phyloP scores from a whole-genome alignment of 1,140 invertebrate genomes.

The Acromyrmex heyeri region DNA sequence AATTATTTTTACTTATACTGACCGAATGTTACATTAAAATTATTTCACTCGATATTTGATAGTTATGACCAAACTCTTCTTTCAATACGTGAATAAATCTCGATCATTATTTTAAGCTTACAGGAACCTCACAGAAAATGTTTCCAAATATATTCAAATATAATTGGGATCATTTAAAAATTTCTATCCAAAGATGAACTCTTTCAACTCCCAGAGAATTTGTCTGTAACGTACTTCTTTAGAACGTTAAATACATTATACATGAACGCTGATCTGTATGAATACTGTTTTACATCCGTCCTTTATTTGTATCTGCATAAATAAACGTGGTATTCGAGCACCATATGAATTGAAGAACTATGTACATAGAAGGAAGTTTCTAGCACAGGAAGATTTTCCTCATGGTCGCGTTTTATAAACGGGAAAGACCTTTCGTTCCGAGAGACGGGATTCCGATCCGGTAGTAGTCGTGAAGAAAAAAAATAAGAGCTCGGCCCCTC shows the following conservation, averaged over 20 bases:
- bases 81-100: not conserved
- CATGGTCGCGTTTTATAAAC: not conserved
- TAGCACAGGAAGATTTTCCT: constrained; percentile 9
- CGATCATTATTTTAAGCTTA: not conserved
- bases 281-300: not conserved
- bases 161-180: not conserved
- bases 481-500: constrained; percentile 6
- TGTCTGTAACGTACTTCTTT: not conserved
- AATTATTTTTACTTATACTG: too few relatives aligned
- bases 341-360: not conserved
- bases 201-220: not conserved
- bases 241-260: not conserved
- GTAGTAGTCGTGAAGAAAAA: not conserved
- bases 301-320: constrained; percentile 10
- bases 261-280: not conserved
- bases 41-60: too few relatives aligned
- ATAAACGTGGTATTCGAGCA: not conserved
- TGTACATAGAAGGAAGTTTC: not conserved
- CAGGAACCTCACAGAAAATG: not conserved
- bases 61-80: too few relatives aligned
- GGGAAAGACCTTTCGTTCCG: constrained; percentile 18
- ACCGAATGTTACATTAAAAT: too few relatives aligned
- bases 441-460: constrained; percentile 16
- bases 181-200: not conserved
- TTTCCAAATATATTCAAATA: not conserved